Evolutionary conservation across 1,140 invertebrate species (phyloP), one percentile per base, ranked within the genome.

Genomic region (Manduca sexta): DNA sequence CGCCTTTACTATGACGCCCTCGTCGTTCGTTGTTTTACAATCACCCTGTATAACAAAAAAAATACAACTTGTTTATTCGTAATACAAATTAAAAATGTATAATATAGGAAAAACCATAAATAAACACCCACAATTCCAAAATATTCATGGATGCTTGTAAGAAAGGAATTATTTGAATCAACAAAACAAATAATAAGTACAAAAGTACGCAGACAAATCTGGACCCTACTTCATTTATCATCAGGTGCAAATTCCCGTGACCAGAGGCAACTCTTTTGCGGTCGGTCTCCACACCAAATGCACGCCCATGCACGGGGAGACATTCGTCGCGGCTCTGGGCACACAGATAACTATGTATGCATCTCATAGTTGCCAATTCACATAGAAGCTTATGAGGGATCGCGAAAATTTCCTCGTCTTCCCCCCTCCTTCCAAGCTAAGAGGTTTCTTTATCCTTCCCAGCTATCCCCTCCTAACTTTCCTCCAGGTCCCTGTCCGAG

Each of bases 1-100:
- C 0, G 55, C 70, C 35, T 82, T 84, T 8, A 84, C 65, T 14
- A 84, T 84, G 0, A 84, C 75, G 2, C 81, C 78, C 40, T 84
- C 74, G 40, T 79, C 78, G 45, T 84, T 62, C 0, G 69, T 18
- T 0, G 81, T 82, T 33, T 84, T 84, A 55, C 81, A 84, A 47
- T 81, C 75, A 10, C 76, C 75, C 76, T 83, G 60, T 39, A 39
- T 16, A 7, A 8, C 7, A 2, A 4, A 16, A 3, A 37, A 3
- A 37, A 37, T 11, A n/a, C 3, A 14, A 14, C 10, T 11, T 37
- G 13, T n/a, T n/a, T n/a, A n/a, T n/a, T n/a, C n/a, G n/a, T n/a
- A n/a, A n/a, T n/a, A n/a, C n/a, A n/a, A n/a, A n/a, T n/a, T n/a
- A n/a, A n/a, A n/a, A n/a, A n/a, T n/a, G n/a, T n/a, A n/a, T n/a